These are phyloP conservation scores for Daubentonia madagascariensis DNA, from an alignment of 2,113 vertebrate genomes.

Conservation along the genomic window DNA sequence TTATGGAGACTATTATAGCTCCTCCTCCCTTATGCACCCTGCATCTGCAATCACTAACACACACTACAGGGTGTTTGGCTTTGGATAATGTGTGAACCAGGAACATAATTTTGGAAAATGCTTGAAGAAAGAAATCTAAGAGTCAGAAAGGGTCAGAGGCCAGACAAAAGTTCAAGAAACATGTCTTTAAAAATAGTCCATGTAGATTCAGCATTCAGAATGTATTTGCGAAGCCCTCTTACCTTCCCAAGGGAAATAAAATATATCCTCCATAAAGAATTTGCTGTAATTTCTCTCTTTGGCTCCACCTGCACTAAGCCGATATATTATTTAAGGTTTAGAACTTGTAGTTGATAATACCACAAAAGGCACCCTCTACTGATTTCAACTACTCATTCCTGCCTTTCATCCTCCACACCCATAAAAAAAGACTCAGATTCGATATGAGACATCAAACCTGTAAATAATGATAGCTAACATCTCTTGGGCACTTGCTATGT, in stretches of 20 bases:
- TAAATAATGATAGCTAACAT: not conserved
- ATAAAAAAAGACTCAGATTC: not conserved
- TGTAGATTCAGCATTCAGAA: not conserved
- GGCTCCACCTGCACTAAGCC: not conserved
- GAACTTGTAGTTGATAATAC: not conserved
- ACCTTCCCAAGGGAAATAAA: not conserved
- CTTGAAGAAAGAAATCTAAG: not conserved
- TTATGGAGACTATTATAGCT: not conserved
- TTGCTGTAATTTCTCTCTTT: not conserved
- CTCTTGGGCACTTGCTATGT: not conserved
- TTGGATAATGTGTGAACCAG: not conserved
- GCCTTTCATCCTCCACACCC: not conserved
- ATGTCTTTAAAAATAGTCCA: not conserved
- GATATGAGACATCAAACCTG: not conserved
- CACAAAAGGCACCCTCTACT: not conserved
- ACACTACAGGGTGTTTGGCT: not conserved
- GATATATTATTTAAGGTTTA: not conserved
- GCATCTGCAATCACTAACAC: not conserved
- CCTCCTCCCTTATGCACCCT: not conserved
- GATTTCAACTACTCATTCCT: not conserved
- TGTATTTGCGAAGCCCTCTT: not conserved
- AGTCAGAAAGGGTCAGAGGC: not conserved
- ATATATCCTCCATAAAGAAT: not conserved
- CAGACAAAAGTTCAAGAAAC: slow-evolving; percentile 18
- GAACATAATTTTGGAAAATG: slow-evolving; percentile 15